A percentile compares a stretch with the other conserved stretches of the same genome.
Evolutionary conservation across 2,888 invertebrate species (phyloP).

Genomic region (Chymomyza fuscimana): DNA sequence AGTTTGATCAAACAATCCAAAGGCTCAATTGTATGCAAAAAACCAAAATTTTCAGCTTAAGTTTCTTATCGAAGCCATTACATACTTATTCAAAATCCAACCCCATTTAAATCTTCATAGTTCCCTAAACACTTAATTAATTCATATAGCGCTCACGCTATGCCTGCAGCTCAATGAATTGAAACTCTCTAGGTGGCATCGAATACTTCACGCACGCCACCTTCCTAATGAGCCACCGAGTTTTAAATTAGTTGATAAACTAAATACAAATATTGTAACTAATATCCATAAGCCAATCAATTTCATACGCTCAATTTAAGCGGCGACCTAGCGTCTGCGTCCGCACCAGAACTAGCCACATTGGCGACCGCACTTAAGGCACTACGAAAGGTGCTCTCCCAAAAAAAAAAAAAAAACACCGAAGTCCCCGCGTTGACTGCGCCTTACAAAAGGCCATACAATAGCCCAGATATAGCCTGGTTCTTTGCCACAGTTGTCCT

Average conservation of each 20-base stretch:
- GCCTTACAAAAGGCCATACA: constrained; percentile 27
- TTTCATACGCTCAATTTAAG: constrained; percentile 68
- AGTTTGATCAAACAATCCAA: too few relatives aligned
- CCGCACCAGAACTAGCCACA: constrained; percentile 43
- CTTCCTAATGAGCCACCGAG: constrained; percentile 42
- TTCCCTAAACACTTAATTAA: neutral
- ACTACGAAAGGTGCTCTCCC: constrained; percentile 24
- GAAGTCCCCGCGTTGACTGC: constrained; percentile 45
- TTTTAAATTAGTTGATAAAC: constrained; percentile 64
- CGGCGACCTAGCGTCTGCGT: constrained; percentile 66
- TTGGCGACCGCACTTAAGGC: constrained; percentile 65
- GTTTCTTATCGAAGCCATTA: neutral
- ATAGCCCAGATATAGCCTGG: constrained; percentile 40
- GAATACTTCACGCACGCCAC: constrained; percentile 50
- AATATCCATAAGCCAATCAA: constrained; percentile 70
- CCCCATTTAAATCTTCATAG: neutral
- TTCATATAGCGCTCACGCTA: neutral
- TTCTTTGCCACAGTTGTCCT: constrained; percentile 19
- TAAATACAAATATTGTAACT: constrained; percentile 63
- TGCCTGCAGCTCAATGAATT: constrained; percentile 44
- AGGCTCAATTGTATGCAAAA: too few relatives aligned
- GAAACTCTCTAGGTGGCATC: constrained; percentile 41
- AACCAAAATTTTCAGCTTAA: too few relatives aligned
- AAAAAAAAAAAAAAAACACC: neutral
- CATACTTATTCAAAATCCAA: neutral